Conservation (phyloP, 2,888 invertebrate genomes). For the Andrena haemorrhoa region DNA sequence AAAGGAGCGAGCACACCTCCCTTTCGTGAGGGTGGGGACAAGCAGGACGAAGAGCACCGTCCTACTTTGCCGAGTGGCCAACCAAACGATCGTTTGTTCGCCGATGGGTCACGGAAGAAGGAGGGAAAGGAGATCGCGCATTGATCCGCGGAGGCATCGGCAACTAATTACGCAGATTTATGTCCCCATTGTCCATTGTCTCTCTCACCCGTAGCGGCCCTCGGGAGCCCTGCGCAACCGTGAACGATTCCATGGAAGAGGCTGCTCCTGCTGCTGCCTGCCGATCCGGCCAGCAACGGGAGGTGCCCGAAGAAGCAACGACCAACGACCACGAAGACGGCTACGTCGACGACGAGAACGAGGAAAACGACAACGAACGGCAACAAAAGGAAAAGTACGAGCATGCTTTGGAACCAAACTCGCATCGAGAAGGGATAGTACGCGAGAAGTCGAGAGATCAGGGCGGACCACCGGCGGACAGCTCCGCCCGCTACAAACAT, state of each 20-base stretch:
- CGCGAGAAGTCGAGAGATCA: constrained; percentile 60
- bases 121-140: constrained; percentile 84
- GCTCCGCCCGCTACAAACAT: constrained; percentile 80
- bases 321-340: constrained; percentile 57
- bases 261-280: constrained; percentile 29
- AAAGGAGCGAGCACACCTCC: constrained; percentile 66
- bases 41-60: constrained; percentile 77
- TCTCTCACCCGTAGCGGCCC: constrained; percentile 86
- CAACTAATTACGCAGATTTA: constrained; percentile 98
- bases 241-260: constrained; percentile 67
- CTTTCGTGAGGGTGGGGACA: constrained; percentile 74
- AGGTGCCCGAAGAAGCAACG: constrained; percentile 53
- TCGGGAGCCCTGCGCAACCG: constrained; percentile 68
- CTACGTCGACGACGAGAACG: constrained; percentile 47
- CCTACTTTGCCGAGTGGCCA: constrained; percentile 83
- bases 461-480: constrained; percentile 80
- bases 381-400: constrained; percentile 61
- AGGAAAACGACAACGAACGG: constrained; percentile 58
- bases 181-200: constrained; percentile 96
- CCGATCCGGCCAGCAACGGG: constrained; percentile 55
- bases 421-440: constrained; percentile 56
- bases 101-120: constrained; percentile 70
- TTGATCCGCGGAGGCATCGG: constrained; percentile 86
- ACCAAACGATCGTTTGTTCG: constrained; percentile 84
- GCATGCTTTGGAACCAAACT: constrained; percentile 49